A percentile compares a stretch with the other conserved stretches of the same genome.
phyloP scores from a whole-genome alignment of 2,113 vertebrate genomes.

The Rhabdornis inornatus region DNA sequence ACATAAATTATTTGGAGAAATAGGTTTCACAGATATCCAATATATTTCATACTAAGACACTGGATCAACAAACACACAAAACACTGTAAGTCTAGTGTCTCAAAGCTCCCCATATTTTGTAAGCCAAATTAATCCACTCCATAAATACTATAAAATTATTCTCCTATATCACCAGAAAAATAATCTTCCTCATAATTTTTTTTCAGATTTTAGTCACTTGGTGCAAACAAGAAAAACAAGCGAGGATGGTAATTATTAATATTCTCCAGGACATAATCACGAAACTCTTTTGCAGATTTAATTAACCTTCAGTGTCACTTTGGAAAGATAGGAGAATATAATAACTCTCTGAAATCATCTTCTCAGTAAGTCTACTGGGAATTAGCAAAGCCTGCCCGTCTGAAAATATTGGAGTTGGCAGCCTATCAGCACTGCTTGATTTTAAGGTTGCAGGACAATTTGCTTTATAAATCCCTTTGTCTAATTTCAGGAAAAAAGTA shows the following conservation, averaged over 20 bases:
- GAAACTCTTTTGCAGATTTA: background rate
- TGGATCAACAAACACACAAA: constrained; percentile 15
- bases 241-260: background rate
- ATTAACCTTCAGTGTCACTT: constrained; percentile 40
- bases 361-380: background rate
- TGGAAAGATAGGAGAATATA: constrained; percentile 1
- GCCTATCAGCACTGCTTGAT: background rate
- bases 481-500: background rate
- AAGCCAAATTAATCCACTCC: background rate
- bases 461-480: background rate
- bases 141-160: background rate
- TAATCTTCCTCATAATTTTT: background rate
- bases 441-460: background rate
- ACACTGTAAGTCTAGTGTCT: background rate
- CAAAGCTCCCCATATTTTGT: background rate
- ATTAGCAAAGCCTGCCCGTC: background rate
- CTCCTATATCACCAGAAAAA: background rate
- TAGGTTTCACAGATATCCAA: background rate
- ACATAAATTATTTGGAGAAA: constrained; percentile 25
- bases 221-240: background rate
- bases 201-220: background rate
- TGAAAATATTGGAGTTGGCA: background rate
- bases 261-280: background rate
- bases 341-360: background rate
- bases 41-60: background rate